Base-by-base conservation (phyloP, 2,113 vertebrate species). In the Toxotes chatareus region DNA sequence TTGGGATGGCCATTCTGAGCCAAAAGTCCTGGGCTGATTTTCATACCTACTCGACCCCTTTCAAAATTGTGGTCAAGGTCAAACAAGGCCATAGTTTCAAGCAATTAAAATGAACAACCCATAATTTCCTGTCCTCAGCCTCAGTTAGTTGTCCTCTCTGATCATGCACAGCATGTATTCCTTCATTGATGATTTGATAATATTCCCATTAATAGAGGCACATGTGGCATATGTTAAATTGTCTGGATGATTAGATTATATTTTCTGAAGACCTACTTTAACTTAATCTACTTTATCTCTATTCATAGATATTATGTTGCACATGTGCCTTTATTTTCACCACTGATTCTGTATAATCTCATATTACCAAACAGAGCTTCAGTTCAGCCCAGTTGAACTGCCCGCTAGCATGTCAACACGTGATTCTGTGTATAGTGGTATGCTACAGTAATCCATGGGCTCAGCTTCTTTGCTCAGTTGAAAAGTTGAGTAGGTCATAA, bases 371-470 rank as follows among this genome's bases (percentile, higher is more conserved):
- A 65, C 67, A 27, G 49, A 51, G 53, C n/a, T 11, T 56, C 53
- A 23, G 12, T 60, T 46, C 8, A 34, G 38, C 23, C 17, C 27
- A 57, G 57, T n/a, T 42, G 53, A 12, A 31, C 80, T 76, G 64
- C 79, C 67, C 74, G 72, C 34, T 42, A n/a, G 75, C 84, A 57
- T 91, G 83, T 89, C 68, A 71, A 65, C 79, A 89, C 69, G 68
- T 70, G 77, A 89, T 75, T 79, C 62, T 61, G 62, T 44, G 44
- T 55, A 65, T 80, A 68, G 53, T 67, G 79, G 56, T 66, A 76
- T 72, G 73, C 72, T 66, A 31, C 68, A 68, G 49, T 88, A 82
- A 86, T 86, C 81, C 49, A 9, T 3, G 5, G 23, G 57, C 76
- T 61, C 76, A 71, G 76, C 68, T 40, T 59, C 17, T 42, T 63